These are phyloP conservation scores for Heteromyza rotundicornis DNA, from an alignment of 2,888 invertebrate genomes.

Conservation along the genomic window DNA sequence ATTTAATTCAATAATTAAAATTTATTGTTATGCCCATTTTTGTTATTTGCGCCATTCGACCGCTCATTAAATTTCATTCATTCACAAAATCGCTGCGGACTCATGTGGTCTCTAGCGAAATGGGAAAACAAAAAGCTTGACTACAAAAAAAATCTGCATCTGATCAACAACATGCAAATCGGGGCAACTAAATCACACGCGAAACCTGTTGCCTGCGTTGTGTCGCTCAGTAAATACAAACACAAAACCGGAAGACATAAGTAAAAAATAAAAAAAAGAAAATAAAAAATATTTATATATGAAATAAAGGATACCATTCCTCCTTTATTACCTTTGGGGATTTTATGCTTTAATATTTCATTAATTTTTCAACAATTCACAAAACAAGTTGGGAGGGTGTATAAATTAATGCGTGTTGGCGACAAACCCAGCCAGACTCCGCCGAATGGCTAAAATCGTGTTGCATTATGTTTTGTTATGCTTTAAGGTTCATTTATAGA, in stretches of 20 bases:
- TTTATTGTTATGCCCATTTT: neutral
- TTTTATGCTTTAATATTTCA: neutral
- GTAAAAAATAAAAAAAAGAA: neutral
- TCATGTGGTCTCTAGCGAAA: neutral
- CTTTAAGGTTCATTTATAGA: no score
- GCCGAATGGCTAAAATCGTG: no score
- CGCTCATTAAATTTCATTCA: conserved; percentile 2
- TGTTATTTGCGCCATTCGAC: neutral
- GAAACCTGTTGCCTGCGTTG: neutral
- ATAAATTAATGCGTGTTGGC: neutral
- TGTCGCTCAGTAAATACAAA: no score
- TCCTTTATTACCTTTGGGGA: neutral
- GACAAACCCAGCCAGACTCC: neutral
- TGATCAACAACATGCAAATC: conserved; percentile 5
- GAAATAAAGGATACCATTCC: neutral
- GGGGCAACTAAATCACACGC: neutral
- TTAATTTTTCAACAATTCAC: neutral
- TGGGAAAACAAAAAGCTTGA: no score
- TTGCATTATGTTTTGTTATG: no score
- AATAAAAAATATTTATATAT: neutral
- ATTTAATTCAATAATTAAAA: neutral
- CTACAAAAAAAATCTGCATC: neutral
- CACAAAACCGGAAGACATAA: neutral
- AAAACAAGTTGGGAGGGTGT: conserved; percentile 1
- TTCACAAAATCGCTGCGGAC: neutral